Conservation (phyloP, 2,797 vertebrate genomes). For the Artibeus lituratus region DNA sequence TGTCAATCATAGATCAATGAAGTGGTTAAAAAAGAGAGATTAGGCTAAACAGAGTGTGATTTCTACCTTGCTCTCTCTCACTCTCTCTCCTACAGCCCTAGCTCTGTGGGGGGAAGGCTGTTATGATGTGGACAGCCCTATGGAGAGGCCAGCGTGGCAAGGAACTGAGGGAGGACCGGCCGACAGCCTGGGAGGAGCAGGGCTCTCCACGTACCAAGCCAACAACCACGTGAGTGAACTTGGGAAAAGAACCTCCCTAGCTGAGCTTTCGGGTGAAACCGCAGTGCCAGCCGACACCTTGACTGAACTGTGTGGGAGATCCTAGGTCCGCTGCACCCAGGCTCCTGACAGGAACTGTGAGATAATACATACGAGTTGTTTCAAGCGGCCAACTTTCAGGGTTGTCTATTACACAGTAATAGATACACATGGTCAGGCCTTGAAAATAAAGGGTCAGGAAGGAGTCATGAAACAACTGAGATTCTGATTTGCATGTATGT, state of each 20-base stretch:
- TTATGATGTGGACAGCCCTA: not conserved
- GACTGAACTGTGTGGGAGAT: not conserved
- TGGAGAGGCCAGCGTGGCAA: not conserved
- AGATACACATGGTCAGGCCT: not conserved
- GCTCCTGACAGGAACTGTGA: not conserved
- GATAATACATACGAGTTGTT: not conserved
- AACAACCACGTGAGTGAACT: fast-evolving
- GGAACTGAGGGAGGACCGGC: not conserved
- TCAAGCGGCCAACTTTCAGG: not conserved
- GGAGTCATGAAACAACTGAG: not conserved
- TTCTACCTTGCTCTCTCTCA: not conserved
- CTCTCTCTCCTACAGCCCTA: not conserved
- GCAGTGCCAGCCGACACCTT: not conserved
- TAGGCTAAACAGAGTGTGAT: not conserved
- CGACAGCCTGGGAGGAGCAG: not conserved
- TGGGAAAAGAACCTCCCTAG: not conserved
- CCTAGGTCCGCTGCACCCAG: too few species aligned
- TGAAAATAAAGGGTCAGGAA: not conserved
- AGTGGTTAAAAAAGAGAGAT: not conserved
- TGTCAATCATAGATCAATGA: not conserved
- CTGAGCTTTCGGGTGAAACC: not conserved
- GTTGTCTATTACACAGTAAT: not conserved
- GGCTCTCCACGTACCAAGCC: not conserved
- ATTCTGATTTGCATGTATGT: not conserved
- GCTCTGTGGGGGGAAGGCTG: not conserved